These are phyloP conservation scores for Ochropleura leucogaster DNA, from an alignment of 2,888 invertebrate species.

Conservation along the genomic window DNA sequence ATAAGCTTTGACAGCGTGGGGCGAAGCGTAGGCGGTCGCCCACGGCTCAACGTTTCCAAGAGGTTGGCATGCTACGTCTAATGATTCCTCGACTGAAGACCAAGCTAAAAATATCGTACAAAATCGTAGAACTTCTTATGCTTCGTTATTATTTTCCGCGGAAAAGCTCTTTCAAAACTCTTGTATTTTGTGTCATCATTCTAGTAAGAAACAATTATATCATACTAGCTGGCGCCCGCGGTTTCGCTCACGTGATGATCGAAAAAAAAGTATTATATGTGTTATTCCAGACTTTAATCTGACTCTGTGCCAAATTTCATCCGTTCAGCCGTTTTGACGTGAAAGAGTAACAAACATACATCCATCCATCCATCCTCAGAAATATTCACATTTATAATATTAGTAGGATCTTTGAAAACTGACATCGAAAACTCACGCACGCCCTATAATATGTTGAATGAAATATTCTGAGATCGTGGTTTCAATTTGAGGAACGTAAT, in stretches of 20 bases:
- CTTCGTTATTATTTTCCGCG: background rate
- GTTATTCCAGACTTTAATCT: no score
- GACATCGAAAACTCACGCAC: background rate
- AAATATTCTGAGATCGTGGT: background rate
- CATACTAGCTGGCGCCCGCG: no score
- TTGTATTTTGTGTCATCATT: slow-evolving; percentile 22
- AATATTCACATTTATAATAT: no score
- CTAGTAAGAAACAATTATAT: background rate
- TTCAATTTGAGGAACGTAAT: background rate
- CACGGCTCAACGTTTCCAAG: slow-evolving; percentile 13
- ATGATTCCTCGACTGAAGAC: slow-evolving; percentile 18
- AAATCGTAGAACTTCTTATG: slow-evolving; percentile 2
- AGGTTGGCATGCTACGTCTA: slow-evolving; percentile 12
- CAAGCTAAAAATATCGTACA: slow-evolving; percentile 40
- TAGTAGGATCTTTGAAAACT: slow-evolving; percentile 1
- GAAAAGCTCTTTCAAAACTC: slow-evolving; percentile 5
- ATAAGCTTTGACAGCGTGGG: slow-evolving; percentile 7
- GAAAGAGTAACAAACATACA: no score
- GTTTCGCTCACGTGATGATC: no score
- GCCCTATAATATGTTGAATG: background rate
- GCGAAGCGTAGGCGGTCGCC: slow-evolving; percentile 35
- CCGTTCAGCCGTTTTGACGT: no score
- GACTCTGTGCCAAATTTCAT: no score
- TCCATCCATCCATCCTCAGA: no score
- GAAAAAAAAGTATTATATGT: no score